Evolutionary conservation across 1,140 invertebrate species (phyloP), one percentile per base, ranked within the genome.

Genomic region (Drosophila watanabei): DNA sequence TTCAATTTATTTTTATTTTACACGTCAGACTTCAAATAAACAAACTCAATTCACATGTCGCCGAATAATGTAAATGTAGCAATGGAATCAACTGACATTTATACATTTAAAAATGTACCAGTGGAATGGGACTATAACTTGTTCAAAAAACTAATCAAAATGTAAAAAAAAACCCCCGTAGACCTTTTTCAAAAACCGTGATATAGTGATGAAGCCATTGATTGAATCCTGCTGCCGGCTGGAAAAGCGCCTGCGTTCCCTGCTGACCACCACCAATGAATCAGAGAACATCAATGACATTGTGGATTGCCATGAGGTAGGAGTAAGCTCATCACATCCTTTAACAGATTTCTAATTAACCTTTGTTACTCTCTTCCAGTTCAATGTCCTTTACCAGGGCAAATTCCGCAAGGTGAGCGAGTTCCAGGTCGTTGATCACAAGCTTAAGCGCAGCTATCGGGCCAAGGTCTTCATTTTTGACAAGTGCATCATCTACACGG

Each of bases 401-500:
- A 93, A 93, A 64, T 93, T 93, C 49, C 80, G 80, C 2, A 92
- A 92, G 69, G 90, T 91, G 2, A 91, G 77, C 73, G 85, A 93
- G 52, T 93, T 93, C 43, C 76, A 92, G 32, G 77, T 93, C 18
- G 41, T 57, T 45, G 93, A 93, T 59, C 73, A 85, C 39, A 88
- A 79, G 35, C 45, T 75, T 1, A 91, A 91, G 54, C 84, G 92
- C 7, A 84, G 56, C 49, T 93, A 92, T 59, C 78, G 83, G 9
- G 82, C 66, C 58, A 93, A 93, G 57, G 92, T 92, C 0, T 93
- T 93, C n/a, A 92, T 93, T 8, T 93, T 93, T 48, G 93, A 93
- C 58, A 93, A 92, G 64, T 93, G 90, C 70, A 85, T 93, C 13
- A 92, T 93, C n/a, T 93, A 93, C 20, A 92, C 93, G n/a, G 93